Percentiles rank a stretch among this genome's conserved stretches.
These are phyloP conservation scores for Lasioglossum calceatum DNA, from an alignment of 2,888 invertebrate species.

Conservation along the genomic window DNA sequence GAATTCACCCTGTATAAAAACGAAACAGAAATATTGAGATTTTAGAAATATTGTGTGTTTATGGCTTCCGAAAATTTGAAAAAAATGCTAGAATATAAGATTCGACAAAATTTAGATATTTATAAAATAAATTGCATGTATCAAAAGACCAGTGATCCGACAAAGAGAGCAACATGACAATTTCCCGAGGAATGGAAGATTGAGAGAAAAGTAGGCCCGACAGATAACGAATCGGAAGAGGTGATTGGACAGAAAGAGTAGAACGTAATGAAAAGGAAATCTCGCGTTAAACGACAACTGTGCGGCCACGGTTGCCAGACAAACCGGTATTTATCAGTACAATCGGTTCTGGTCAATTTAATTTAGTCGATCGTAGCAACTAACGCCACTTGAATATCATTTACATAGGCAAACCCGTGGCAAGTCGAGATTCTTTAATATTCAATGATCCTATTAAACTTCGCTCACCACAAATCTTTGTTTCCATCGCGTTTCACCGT, in stretches of 20 bases:
- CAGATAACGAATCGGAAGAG: background rate
- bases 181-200: background rate
- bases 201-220: background rate
- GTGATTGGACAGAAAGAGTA: background rate
- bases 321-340: slow-evolving; percentile 4
- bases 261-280: background rate
- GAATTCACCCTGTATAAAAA: too few relatives aligned
- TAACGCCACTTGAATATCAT: background rate
- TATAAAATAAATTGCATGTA: too few relatives aligned
- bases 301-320: background rate
- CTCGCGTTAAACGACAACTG: background rate
- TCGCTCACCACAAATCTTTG: slow-evolving; percentile 19
- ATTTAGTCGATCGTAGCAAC: background rate
- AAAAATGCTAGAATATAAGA: too few relatives aligned
- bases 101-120: too few relatives aligned
- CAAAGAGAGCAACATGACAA: background rate
- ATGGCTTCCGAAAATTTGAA: too few relatives aligned
- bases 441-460: slow-evolving; percentile 18
- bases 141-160: too few relatives aligned
- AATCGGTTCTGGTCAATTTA: slow-evolving; percentile 3
- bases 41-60: too few relatives aligned
- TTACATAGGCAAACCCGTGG: background rate
- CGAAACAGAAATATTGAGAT: too few relatives aligned
- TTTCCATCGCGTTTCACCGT: slow-evolving; percentile 47
- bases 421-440: background rate